Base-by-base conservation (phyloP, 2,888 invertebrate genomes). In the Drosophila conformis region DNA sequence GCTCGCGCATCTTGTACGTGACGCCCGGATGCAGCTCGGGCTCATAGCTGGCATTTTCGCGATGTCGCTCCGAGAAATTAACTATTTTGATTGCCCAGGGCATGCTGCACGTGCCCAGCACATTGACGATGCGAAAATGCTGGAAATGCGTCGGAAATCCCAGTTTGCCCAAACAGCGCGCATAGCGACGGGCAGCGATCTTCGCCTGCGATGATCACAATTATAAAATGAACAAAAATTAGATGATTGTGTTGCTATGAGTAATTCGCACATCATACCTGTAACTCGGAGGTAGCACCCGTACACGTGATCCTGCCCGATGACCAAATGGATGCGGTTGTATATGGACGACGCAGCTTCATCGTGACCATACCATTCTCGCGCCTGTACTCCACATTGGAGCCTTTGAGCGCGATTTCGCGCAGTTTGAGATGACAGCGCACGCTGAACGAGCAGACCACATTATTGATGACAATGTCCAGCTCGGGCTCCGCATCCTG, bases 301-400 rank as follows among this genome's bases (percentile, higher is more conserved):
- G 91, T 90, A 29, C 89, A 88, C 1, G 89, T 99, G 67, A 99
- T 96, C 93, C 99, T 98, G 5, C 99, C 99, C 66, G 99, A 99
- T 64, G 99, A 99, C 98, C 99, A 99, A 91, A 99, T 98, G 79
- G 98, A 99, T 46, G 99, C 99, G 53, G 99, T 99, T 52, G 98
- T 98, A 91, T 97, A 96, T 7, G 99, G 99, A 91, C 97, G 96
- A 75, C 99, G 95, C 81, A 99, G 94, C 94, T 99, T 99, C 99
- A 99, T 99, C 66, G 98, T 98, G 73, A 99, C 96, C 97, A 99
- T 98, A 90, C 98, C 98, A 94, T 98, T 97, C 94, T 98, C 98
- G 90, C 98, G 96, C 76, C 97, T 96, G 93, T 97, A 99, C 92
- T 98, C 98, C 62, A 99, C 99, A 94, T 99, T 98, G 87, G 95